Conservation (phyloP, 2,113 vertebrate genomes). For the Prionailurus viverrinus region DNA sequence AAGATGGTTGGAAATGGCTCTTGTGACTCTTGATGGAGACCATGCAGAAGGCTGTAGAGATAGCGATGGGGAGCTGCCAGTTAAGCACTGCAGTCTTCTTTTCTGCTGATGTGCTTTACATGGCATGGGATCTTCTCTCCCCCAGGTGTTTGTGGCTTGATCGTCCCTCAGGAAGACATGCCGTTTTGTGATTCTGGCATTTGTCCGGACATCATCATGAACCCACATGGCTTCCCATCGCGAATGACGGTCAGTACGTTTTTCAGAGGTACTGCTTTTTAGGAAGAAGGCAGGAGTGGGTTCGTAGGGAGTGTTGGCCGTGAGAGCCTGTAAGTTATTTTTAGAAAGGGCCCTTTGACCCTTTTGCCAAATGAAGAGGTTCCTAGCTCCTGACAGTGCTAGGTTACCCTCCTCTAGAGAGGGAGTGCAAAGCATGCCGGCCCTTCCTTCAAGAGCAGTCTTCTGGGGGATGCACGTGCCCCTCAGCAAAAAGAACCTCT, state of each 20-base stretch:
- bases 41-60: constrained; percentile 55
- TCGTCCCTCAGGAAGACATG: constrained; percentile 99
- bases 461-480: background rate
- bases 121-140: constrained; percentile 78
- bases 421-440: accelerated
- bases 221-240: constrained; percentile 98
- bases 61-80: constrained; percentile 72
- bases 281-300: background rate
- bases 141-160: constrained; percentile 97
- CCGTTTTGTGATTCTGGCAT: constrained; percentile 98
- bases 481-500: background rate
- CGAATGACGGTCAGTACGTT: constrained; percentile 95
- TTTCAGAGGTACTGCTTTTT: background rate
- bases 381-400: background rate
- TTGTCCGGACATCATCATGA: constrained; percentile 99
- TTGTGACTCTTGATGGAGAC: constrained; percentile 70
- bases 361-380: background rate
- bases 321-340: background rate
- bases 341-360: background rate
- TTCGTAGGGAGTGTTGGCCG: background rate
- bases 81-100: constrained; percentile 40
- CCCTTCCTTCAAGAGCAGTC: background rate
- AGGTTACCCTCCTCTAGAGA: background rate
- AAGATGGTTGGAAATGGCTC: constrained; percentile 79
- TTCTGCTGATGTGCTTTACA: constrained; percentile 68